Percentiles rank a stretch among this genome's conserved stretches.
phyloP scores from a whole-genome alignment of 2,888 invertebrate genomes.

The Cryptocephalus primarius region DNA sequence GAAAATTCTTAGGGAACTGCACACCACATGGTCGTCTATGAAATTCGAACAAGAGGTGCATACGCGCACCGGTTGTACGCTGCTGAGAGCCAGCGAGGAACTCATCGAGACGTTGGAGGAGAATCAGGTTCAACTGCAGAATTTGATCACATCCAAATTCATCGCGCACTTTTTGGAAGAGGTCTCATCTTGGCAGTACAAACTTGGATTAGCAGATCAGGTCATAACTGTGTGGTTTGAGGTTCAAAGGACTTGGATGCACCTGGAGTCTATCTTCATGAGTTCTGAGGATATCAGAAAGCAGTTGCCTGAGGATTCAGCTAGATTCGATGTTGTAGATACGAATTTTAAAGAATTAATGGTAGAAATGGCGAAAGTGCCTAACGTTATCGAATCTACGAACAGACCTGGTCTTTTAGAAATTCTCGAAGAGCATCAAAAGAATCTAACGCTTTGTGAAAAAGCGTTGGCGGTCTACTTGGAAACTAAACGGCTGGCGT shows the following conservation, averaged over 20 bases:
- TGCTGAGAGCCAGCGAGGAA: slow-evolving; percentile 87
- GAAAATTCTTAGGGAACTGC: slow-evolving; percentile 80
- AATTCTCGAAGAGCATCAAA: slow-evolving; percentile 71
- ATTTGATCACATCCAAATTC: slow-evolving; percentile 92
- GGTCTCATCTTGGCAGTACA: slow-evolving; percentile 90
- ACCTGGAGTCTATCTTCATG: slow-evolving; percentile 95
- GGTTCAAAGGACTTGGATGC: slow-evolving; percentile 87
- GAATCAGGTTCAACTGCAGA: slow-evolving; percentile 94
- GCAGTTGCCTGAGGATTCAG: slow-evolving; percentile 88
- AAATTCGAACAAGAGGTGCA: slow-evolving; percentile 88
- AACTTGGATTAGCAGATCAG: slow-evolving; percentile 86
- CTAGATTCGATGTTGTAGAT: slow-evolving; percentile 85
- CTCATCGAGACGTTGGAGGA: slow-evolving; percentile 95
- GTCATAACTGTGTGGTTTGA: slow-evolving; percentile 90
- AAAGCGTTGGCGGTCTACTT: slow-evolving; percentile 94
- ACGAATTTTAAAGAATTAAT: slow-evolving; percentile 78
- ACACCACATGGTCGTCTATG: slow-evolving; percentile 87
- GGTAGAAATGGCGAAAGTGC: slow-evolving; percentile 64
- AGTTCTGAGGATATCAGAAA: slow-evolving; percentile 93
- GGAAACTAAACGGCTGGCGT: slow-evolving; percentile 91
- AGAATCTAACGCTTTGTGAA: slow-evolving; percentile 81
- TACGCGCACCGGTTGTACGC: slow-evolving; percentile 71
- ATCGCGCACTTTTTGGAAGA: slow-evolving; percentile 92
- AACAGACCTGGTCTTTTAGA: slow-evolving; percentile 49
- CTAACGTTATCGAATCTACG: slow-evolving; percentile 75